Base-by-base conservation (phyloP, 2,888 invertebrate species). In the Netelia virgata region DNA sequence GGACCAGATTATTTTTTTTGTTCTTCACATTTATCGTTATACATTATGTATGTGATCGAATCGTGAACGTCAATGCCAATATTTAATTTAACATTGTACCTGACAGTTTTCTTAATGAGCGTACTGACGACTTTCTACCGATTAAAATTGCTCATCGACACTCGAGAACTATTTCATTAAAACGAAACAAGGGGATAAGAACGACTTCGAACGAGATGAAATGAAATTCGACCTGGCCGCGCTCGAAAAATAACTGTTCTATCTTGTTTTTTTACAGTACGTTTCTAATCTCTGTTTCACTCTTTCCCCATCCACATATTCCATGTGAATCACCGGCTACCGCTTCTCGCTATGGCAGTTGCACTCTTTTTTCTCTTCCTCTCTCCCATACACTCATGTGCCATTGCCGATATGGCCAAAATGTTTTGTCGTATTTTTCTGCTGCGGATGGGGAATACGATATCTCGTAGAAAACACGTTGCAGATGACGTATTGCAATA, bases 401-500 rank as follows among this genome's bases (percentile, higher is more conserved):
- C 3, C 36, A 61, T 28, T 68, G 59, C 10, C 70, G 9, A 20
- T 9, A 8, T 69, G 18, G 36, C 14, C 41, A 43, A 70, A 78
- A 63, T 68, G 23, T 70, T 70, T 70, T 53, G 53, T 70, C 63
- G 70, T 70, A 41, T 68, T 47, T 11, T 20, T 23, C 3, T 28
- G 50, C 23, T 18, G 23, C 68, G 20, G 20, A 69, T 28, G 28
- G 50, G 68, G 28, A 69, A 69, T 69, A 69, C 68, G 14, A 9
- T 64, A 10, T 9, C 66, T 10, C 53, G 50, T 9, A 9, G 68
- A 78, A 18, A 61, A 61, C 61, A 61, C 50, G 69, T 63, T 63
- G 70, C 53, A 28, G 78, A 63, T 63, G 63, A 70, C 61, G 55
- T 70, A 75, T 73, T 55, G 47, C 57, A 59, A 59, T 36, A 36